Evolutionary conservation across 1,140 invertebrate species (phyloP), one percentile per base, ranked within the genome.

Genomic region (Saxidomus purpurata): DNA sequence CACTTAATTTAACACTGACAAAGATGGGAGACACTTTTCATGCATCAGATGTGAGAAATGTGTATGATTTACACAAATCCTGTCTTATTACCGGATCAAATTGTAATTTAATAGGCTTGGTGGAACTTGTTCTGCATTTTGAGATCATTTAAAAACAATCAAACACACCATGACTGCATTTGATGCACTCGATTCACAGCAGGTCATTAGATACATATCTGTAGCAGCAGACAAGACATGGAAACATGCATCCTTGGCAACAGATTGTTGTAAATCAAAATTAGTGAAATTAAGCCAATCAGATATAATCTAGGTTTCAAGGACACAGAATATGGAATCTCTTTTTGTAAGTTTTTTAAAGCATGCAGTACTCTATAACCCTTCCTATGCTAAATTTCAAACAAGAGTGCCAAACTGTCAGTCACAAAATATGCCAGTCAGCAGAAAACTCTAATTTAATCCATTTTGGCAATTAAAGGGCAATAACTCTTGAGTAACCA

Each of bases 101-200:
- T 40, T 67, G 80, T 63, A 40, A 82, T 43, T 38, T 82, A 40
- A 67, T 82, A 63, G 15, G 2, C 25, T 63, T 82, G 25, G n/a
- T 55, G n/a, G 43, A 79, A 79, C 76, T 36, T 79, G 76, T 79
- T 79, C 47, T 55, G 17, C 31, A 79, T 55, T 55, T 52, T 36
- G 13, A 55, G 76, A 79, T 52, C 47, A 38, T 79, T 79, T 79
- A 52, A 31, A 31, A 49, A 55, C 49, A 79, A 79, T 79, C 76
- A 79, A 79, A 38, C 8, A 28, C 22, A 38, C 67, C 15, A 28
- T 36, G 67, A 40, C 34, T 79, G 76, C 76, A 55, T 13, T 34
- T 28, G 47, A 17, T 79, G 76, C 49, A 79, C 76, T 79, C 55
- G 76, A 34, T 79, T 79, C 76, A 79, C 67, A 28, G 34, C n/a